Conservation (phyloP, 2,113 vertebrate genomes). For the Mustela lutreola region DNA sequence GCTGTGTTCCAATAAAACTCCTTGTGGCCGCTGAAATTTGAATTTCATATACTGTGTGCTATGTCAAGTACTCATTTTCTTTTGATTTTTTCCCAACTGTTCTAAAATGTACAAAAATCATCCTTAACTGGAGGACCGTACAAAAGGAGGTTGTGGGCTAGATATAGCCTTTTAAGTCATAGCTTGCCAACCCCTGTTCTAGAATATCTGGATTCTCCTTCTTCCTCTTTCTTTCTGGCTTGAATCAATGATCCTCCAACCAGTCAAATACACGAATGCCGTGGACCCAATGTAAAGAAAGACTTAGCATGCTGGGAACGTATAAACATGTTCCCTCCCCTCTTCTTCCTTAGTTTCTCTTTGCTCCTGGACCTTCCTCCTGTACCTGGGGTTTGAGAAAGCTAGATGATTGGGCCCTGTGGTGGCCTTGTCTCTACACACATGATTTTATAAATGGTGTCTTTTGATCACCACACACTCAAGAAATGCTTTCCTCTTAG, state of each 20-base stretch:
- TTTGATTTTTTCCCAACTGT: background rate
- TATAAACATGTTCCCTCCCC: background rate
- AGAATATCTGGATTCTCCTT: background rate
- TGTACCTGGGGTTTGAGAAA: background rate
- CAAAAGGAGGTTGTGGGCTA: background rate
- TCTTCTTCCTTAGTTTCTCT: background rate
- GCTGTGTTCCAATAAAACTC: slow-evolving; percentile 44
- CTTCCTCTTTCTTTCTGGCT: background rate
- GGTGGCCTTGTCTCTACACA: background rate
- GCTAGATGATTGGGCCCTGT: background rate
- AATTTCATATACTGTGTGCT: background rate
- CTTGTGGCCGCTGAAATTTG: background rate
- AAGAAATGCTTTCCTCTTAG: background rate
- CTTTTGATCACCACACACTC: background rate
- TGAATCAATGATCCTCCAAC: background rate
- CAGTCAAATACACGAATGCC: background rate
- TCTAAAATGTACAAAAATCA: background rate
- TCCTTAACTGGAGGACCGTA: background rate
- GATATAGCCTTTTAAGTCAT: background rate
- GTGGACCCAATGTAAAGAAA: background rate
- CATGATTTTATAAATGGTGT: background rate
- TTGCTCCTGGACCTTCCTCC: background rate
- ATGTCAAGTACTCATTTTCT: background rate
- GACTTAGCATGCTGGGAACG: too few relatives aligned
- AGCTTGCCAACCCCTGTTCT: background rate